These are phyloP conservation scores for Coracias cyanogaster DNA, from an alignment of 2,797 vertebrate species.

Conservation along the genomic window DNA sequence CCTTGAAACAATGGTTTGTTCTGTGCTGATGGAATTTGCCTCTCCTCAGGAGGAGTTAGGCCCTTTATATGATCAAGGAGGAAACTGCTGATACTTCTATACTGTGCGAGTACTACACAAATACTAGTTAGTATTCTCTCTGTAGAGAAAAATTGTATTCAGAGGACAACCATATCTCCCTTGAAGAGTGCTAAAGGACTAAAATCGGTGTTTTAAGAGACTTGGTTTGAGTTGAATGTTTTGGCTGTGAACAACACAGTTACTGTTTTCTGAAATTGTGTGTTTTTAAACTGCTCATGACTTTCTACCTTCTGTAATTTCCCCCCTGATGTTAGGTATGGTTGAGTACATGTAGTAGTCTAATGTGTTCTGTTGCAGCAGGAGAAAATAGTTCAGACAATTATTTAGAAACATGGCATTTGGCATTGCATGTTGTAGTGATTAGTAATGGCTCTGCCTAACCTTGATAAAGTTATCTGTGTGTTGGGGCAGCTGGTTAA, in stretches of 20 bases:
- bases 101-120: neutral
- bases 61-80: neutral
- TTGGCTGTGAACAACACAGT: neutral
- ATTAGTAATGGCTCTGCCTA: slow-evolving; percentile 33
- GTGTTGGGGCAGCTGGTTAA: slow-evolving; percentile 27
- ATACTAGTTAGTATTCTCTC: neutral
- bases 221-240: neutral
- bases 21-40: slow-evolving; percentile 8
- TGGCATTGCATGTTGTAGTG: neutral
- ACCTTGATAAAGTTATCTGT: slow-evolving; percentile 51
- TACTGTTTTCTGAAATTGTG: neutral
- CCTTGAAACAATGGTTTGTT: neutral
- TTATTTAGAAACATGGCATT: neutral
- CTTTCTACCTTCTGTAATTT: neutral
- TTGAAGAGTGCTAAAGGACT: neutral
- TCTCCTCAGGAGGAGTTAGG: neutral
- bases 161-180: neutral
- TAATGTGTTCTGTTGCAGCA: neutral
- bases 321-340: neutral
- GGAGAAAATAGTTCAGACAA: neutral
- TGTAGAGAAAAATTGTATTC: neutral
- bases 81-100: slow-evolving; percentile 1
- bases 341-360: neutral
- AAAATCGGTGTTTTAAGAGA: neutral
- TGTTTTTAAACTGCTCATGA: neutral